Evolutionary conservation across 2,113 vertebrate genomes (phyloP).

Genomic region (Thunnus thynnus): DNA sequence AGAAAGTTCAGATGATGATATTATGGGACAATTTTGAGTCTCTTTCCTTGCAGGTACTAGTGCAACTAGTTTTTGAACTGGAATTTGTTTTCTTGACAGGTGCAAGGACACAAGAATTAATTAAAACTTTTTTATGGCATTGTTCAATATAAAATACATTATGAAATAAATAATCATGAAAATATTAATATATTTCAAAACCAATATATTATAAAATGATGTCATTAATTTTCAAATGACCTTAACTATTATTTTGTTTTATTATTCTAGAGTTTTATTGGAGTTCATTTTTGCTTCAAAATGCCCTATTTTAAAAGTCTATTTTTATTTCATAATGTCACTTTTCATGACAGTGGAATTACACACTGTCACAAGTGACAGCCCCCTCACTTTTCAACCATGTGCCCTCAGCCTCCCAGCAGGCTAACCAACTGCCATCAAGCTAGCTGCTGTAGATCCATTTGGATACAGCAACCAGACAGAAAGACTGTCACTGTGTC

Average conservation of each 20-base stretch:
- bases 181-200: neutral
- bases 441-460: neutral
- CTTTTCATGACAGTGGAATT: neutral
- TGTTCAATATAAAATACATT: neutral
- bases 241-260: no score
- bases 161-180: neutral
- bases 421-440: neutral
- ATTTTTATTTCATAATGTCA: neutral
- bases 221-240: no score
- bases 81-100: neutral
- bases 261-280: neutral
- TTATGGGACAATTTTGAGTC: neutral
- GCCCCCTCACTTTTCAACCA: no score
- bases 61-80: neutral
- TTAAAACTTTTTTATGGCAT: neutral
- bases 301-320: neutral
- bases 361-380: no score
- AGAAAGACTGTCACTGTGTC: neutral
- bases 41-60: neutral
- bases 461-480: neutral
- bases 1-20: constrained; percentile 25
- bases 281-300: no score
- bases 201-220: neutral
- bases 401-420: neutral
- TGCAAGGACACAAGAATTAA: neutral